Evolutionary conservation across 2,797 vertebrate genomes (phyloP), one percentile per base, ranked within the genome.

Genomic region (Micropoecilia bifurca): DNA sequence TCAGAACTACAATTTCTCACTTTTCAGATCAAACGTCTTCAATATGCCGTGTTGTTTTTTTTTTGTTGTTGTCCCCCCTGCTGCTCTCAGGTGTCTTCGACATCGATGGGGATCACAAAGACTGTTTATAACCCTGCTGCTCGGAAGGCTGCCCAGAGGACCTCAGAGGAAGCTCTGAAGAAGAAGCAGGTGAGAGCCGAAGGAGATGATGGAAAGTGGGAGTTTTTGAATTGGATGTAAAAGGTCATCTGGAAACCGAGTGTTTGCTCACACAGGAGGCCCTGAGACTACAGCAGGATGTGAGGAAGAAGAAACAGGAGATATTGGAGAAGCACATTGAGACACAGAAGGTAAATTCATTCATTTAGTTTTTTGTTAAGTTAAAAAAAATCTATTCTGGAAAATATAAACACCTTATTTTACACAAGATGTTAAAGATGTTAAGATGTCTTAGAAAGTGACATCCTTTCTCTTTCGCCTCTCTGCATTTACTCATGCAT

Each of bases 301-400:
- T 99, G 36, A 95, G 97, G 80, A 99, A 97, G 95, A 99, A 99
- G 95, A 99, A 99, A 83, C 98, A 98, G 91, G 98, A 99, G 92
- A 99, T 99, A 91, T 92, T 99, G 89, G 98, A 99, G 95, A 99
- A 99, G 89, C 97, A 99, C 92, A 99, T 99, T 80, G 98, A 99
- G 94, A 98, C 98, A 50, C 98, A 99, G 90, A 99, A 99, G 97
- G 98, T 84, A 72, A 68, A 68, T 41, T 12, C 5, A 80, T 57
- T 63, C 1, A 4, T 41, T 69, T 41, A 69, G 39, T 1, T 69
- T 43, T 69, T 69, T 43, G 22, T 39, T 43, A 25, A 8, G n/a
- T n/a, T n/a, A n/a, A 55, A 55, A 57, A 4, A 57, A 57, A 41
- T 12, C 53, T 55, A 57, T 12, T 57, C 53, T 68, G 39, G 63